Percentiles rank a stretch among this genome's conserved stretches.
These are phyloP conservation scores for Aplocera efformata DNA, from an alignment of 2,888 invertebrate species.

Conservation along the genomic window DNA sequence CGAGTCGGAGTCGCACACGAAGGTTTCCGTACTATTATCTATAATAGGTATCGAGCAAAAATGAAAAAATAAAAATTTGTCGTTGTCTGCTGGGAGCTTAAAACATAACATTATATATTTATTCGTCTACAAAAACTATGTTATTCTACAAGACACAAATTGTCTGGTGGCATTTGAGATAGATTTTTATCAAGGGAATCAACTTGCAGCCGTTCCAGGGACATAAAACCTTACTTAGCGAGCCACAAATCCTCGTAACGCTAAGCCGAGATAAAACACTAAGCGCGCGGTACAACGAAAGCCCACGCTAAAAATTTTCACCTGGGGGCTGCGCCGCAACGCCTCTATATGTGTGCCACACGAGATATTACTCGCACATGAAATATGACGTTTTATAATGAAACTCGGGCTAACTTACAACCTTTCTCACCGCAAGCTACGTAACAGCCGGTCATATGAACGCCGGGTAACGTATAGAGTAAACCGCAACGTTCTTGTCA, in stretches of 20 bases:
- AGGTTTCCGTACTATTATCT: no score
- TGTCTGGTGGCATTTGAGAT: slow-evolving; percentile 43
- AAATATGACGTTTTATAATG: slow-evolving; percentile 71
- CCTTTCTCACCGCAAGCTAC: slow-evolving; percentile 30
- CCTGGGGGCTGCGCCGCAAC: slow-evolving; percentile 53
- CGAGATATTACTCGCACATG: slow-evolving; percentile 71
- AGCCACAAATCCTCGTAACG: slow-evolving; percentile 79
- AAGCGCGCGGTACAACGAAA: slow-evolving; percentile 70
- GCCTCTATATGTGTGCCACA: slow-evolving; percentile 53
- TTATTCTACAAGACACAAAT: slow-evolving; percentile 34
- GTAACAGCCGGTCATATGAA: slow-evolving; percentile 23
- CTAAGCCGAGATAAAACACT: slow-evolving; percentile 79
- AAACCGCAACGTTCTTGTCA: slow-evolving; percentile 19
- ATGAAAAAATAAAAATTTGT: no score
- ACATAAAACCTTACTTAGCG: slow-evolving; percentile 79
- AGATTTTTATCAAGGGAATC: slow-evolving; percentile 68
- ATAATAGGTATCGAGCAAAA: no score
- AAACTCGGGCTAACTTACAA: slow-evolving; percentile 58
- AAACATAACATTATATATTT: no score
- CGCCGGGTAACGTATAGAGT: slow-evolving; percentile 8
- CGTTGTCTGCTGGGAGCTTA: no score
- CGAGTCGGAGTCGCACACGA: no score
- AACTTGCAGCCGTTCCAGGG: slow-evolving; percentile 67
- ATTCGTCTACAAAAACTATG: neutral
- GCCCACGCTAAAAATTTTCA: slow-evolving; percentile 73